Evolutionary conservation across 2,113 vertebrate genomes (phyloP).

Genomic region (Aspiorhynchus laticeps): DNA sequence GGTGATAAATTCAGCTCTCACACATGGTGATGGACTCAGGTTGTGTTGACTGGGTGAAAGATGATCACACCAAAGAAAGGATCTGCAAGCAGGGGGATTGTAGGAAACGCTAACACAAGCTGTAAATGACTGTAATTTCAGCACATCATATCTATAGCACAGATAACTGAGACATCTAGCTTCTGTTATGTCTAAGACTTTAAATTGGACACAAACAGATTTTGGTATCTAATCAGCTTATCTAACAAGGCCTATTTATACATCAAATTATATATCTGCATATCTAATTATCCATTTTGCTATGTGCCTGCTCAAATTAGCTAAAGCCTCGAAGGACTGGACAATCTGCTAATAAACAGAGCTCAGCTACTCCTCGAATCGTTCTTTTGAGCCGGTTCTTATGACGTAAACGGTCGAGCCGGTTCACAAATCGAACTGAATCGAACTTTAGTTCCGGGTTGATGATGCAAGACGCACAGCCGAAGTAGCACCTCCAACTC

Average conservation of each 20-base stretch:
- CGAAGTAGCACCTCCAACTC: no score
- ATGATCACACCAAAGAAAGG: background rate
- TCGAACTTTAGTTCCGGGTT: no score
- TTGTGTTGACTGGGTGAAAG: constrained; percentile 41
- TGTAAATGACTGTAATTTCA: constrained; percentile 9
- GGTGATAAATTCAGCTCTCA: background rate
- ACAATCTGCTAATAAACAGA: background rate
- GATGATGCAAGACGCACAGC: no score
- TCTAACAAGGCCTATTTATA: background rate
- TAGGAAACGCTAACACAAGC: constrained; percentile 36
- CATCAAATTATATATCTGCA: background rate
- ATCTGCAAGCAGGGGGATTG: constrained; percentile 24
- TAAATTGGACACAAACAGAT: background rate
- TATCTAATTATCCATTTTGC: background rate
- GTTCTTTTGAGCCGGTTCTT: no score
- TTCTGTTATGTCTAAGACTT: background rate
- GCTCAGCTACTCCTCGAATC: background rate
- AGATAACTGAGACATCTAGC: background rate
- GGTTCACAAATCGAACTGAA: no score
- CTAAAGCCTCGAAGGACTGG: no score
- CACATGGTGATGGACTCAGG: background rate
- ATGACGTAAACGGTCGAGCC: no score
- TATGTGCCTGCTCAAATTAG: background rate
- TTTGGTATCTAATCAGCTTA: background rate
- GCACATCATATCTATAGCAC: background rate